Evolutionary conservation across 35 echinoderm and acorn worm genomes (phyloP), one percentile per base, ranked within the genome.

Genomic region (Strongylocentrotus purpuratus): DNA sequence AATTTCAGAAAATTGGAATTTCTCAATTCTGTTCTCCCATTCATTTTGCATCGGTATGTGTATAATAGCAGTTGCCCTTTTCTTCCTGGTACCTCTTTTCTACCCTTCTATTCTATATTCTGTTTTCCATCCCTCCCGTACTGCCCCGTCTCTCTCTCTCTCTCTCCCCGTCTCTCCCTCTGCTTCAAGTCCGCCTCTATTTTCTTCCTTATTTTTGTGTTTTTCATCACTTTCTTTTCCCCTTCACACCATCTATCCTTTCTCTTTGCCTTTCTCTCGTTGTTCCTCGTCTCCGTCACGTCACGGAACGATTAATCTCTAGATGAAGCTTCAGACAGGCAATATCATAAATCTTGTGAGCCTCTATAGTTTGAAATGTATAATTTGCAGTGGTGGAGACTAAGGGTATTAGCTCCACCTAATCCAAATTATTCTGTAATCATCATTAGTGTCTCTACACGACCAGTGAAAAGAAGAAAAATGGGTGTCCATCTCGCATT

Each of bases 391-490:
- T 46, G 33, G 87, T 22, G 87, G 87, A 89, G 45, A 89, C 87
- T 41, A 46, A 33, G 15, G 32, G 87, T 89, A 89, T 89, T 89
- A 89, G 45, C 33, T 89, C 9, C 45, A 89, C 87, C 45, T 89
- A 89, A 89, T 46, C 87, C 87, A 89, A 89, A 89, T 89, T 89
- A 89, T 46, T 89, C 45, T 15, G 87, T 89, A 46, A 89, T 89
- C 87, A 89, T 89, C 87, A 89, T 89, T 89, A 89, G 87, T 89
- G 87, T 89, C 45, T 89, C 65, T 78, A 78, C 65, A 78, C 45
- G 87, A 89, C 20, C 45, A 45, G 45, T 89, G 87, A 89, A 33
- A 45, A 89, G 87, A 89, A 89, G 65, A 89, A 89, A 46, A 89
- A 89, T 89, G 87, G 87, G 87, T 45, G 87, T n/a, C 65, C 65